These are phyloP conservation scores for Aricia artaxerxes DNA, from an alignment of 2,888 invertebrate species.

Conservation along the genomic window DNA sequence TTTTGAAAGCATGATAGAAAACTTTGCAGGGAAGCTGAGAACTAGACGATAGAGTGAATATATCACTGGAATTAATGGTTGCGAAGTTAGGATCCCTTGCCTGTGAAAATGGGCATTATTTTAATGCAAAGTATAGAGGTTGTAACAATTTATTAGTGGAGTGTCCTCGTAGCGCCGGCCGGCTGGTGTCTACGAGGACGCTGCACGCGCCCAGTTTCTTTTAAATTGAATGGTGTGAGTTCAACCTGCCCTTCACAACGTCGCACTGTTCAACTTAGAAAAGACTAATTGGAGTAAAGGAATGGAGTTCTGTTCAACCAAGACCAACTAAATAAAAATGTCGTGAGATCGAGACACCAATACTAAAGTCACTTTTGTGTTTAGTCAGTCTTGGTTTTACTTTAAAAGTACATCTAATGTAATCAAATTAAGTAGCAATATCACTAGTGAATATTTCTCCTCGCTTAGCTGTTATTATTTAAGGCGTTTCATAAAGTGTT, in stretches of 20 bases:
- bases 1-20: conserved; percentile 73
- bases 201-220: conserved; percentile 77
- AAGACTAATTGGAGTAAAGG: conserved; percentile 78
- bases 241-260: conserved; percentile 64
- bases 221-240: conserved; percentile 79
- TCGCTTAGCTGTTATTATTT: conserved; percentile 50
- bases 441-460: conserved; percentile 49
- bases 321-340: conserved; percentile 79
- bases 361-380: conserved; percentile 66
- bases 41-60: conserved; percentile 74
- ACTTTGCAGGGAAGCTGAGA: conserved; percentile 80
- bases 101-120: conserved; percentile 92
- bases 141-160: conserved; percentile 82
- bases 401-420: conserved; percentile 47
- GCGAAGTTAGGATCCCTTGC: conserved; percentile 80
- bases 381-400: conserved; percentile 82
- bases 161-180: conserved; percentile 65
- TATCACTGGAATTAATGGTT: conserved; percentile 74
- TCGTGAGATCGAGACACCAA: conserved; percentile 56
- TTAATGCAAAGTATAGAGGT: conserved; percentile 96
- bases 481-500: conserved; percentile 44
- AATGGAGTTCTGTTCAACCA: conserved; percentile 80
- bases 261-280: conserved; percentile 80
- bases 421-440: conserved; percentile 46
- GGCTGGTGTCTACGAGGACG: conserved; percentile 62